A percentile compares a stretch with the other conserved stretches of the same genome.
Conservation (phyloP, 2,888 invertebrate genomes). For the Drosophila rubida region DNA sequence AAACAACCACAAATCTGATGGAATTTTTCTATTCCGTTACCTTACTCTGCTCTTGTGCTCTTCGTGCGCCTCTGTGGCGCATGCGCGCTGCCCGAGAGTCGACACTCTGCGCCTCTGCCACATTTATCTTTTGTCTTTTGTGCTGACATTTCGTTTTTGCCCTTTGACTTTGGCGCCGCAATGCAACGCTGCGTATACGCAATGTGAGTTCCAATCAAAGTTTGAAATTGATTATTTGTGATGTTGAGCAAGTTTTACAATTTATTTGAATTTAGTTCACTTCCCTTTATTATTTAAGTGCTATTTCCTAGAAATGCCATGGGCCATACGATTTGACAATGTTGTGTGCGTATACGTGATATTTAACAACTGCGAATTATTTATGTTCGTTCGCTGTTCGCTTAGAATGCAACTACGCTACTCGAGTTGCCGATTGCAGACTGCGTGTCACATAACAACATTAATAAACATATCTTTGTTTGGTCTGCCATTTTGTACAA, state of each 20-base stretch:
- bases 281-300: too few species aligned
- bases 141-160: slow-evolving; percentile 44
- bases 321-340: too few species aligned
- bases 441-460: not conserved
- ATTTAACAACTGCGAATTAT: not conserved
- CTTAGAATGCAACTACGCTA: not conserved
- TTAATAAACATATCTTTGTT: not conserved
- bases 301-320: too few species aligned
- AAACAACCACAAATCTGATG: slow-evolving; percentile 40
- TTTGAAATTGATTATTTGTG: too few species aligned
- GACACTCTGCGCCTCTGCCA: not conserved
- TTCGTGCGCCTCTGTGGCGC: slow-evolving; percentile 39
- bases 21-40: slow-evolving; percentile 45
- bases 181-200: slow-evolving; percentile 69
- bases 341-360: not conserved
- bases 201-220: not conserved
- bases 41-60: slow-evolving; percentile 2
- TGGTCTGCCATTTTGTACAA: slow-evolving; percentile 6
- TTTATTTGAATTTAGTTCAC: too few species aligned
- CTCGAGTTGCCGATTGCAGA: not conserved
- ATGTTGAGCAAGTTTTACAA: not conserved
- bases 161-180: slow-evolving; percentile 36
- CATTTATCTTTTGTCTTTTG: slow-evolving; percentile 54
- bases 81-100: slow-evolving; percentile 49
- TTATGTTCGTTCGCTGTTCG: too few species aligned